Evolutionary conservation across 1,140 invertebrate species (phyloP).

Genomic region (Lepidurus apus): DNA sequence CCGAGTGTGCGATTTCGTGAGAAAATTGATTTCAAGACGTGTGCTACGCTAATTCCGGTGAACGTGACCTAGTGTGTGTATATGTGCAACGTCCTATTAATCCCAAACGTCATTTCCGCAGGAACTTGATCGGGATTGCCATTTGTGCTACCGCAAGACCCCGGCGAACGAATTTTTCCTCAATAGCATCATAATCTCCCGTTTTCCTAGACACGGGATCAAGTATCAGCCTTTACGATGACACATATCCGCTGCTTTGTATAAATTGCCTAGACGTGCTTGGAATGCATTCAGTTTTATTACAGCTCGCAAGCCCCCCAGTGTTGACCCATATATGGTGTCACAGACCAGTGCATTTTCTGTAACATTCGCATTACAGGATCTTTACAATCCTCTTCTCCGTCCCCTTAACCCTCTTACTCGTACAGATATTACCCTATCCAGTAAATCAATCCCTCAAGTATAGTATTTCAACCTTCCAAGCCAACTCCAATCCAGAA

Average conservation of each 20-base stretch:
- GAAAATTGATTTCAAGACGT: no score
- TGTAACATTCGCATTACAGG: no score
- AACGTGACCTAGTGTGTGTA: neutral
- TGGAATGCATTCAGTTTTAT: slow-evolving; percentile 8
- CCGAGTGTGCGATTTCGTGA: no score
- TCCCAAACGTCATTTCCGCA: neutral
- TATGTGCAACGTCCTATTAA: neutral
- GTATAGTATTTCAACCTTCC: neutral
- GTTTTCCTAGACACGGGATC: neutral
- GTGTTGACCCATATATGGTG: neutral
- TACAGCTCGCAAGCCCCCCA: neutral
- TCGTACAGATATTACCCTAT: neutral
- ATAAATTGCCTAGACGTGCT: neutral
- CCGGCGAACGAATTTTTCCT: neutral
- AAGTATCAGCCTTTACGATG: neutral
- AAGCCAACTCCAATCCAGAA: neutral
- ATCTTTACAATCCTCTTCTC: no score
- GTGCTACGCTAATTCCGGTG: no score
- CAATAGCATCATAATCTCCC: neutral
- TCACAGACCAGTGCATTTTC: neutral
- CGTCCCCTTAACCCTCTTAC: neutral
- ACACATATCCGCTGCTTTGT: slow-evolving; percentile 13
- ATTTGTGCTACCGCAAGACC: neutral
- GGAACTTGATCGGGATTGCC: neutral
- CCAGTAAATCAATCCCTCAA: neutral